Base-by-base conservation (phyloP, 2,888 invertebrate species). In the Uloborus plumipes region DNA sequence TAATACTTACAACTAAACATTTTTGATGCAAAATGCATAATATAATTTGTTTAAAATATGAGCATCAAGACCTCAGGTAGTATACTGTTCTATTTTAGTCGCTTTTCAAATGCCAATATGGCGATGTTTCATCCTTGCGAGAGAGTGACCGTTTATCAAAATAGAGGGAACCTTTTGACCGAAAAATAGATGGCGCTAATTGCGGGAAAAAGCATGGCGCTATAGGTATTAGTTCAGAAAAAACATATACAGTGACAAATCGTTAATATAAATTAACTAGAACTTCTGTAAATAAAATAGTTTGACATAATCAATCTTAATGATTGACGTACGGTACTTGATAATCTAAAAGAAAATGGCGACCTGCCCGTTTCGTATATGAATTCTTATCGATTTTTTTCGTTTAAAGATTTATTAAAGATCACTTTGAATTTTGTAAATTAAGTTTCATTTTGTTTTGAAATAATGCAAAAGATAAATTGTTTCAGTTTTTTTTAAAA, bases 131-230 rank as follows among this genome's bases (percentile, higher is more conserved):
- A 39, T 13, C 22, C 53, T 64, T 55, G 62, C 58, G 11, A 59
- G 62, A 31, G 67, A 80, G 66, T 74, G 80, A 80, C 31, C 74
- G 64, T 58, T 67, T 62, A 73, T 69, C 70, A 26, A 26, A 26
- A 26, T 26, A 26, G 67, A 50, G 51, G 59, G 74, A 61, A 64
- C 69, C 64, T 64, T 74, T 69, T 49, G 74, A 51, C 53, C 69
- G 65, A 76, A 82, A 82, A 82, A 82, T 82, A 82, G 81, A 82
- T 82, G 81, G 81, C 81, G 81, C 81, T 82, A 82, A 82, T 82
- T 82, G 81, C 76, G 59, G 70, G 71, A 82, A 80, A 80, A 80
- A 79, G 78, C 55, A 74, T 80, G 80, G 80, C 80, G 80, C 67
- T 80, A 67, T 74, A 39, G 39, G 26, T 26, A 26, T 26, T 26